Base-by-base conservation (phyloP, 2,888 invertebrate species). In the Sceliomorpha sp. region DNA sequence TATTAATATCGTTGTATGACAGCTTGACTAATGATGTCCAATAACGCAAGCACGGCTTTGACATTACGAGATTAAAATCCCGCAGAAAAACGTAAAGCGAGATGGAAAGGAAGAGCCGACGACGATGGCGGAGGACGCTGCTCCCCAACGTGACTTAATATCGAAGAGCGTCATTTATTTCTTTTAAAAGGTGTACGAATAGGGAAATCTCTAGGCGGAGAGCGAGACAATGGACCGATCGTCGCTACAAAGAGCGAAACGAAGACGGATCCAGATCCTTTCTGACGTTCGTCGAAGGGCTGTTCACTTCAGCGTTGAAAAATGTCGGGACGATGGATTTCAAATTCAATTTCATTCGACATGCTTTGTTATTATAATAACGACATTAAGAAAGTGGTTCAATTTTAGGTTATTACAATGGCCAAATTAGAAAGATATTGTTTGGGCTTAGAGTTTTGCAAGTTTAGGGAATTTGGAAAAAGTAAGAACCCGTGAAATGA, bases 61-160 rank as follows among this genome's bases (percentile, higher is more conserved):
- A 86, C 86, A 88, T 88, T 88, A 88, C 84, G 82, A 85, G 86
- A 88, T 88, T 87, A 87, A 88, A 87, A 82, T 85, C 80, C 79
- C 69, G 59, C 75, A 74, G 74, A 80, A 78, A 78, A 77, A 70
- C 59, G 70, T 53, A 68, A 72, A 63, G 42, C 20, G 44, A 29
- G 55, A 51, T 27, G 59, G 12, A 51, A 42, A 34, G 53, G 53
- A 55, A 37, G 48, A 47, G 50, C 40, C n/a, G n/a, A n/a, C n/a
- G n/a, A n/a, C n/a, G n/a, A n/a, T n/a, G 42, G 59, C 34, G 62
- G 40, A 62, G 67, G 73, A 55, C 60, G 48, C 14, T 24, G 27
- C 7, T 26, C 56, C 31, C 36, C 60, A 59, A 56, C 50, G 55
- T 55, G 63, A 71, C 71, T 71, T 67, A 67, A 67, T 67, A 58